These are phyloP conservation scores for Dufourea novaeangliae DNA, from an alignment of 1,140 invertebrate genomes.

Conservation along the genomic window DNA sequence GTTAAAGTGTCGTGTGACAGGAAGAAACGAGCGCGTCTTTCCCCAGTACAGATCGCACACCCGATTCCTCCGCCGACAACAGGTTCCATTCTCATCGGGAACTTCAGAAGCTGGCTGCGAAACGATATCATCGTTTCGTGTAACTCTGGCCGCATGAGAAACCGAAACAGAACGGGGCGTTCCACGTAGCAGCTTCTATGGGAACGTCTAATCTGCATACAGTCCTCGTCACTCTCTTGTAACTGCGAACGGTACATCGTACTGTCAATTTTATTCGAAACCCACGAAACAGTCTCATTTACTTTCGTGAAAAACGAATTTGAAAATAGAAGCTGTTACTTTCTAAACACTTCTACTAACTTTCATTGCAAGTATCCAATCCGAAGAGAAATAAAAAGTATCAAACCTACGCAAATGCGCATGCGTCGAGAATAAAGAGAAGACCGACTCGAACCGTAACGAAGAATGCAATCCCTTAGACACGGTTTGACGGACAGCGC, in stretches of 20 bases:
- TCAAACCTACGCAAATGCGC: background rate
- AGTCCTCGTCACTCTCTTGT: slow-evolving; percentile 12
- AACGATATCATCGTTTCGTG: slow-evolving; percentile 49
- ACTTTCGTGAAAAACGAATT: too few species aligned
- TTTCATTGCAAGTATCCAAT: background rate
- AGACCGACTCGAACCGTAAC: slow-evolving; percentile 29
- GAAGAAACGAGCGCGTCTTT: background rate
- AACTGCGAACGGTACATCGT: slow-evolving; percentile 3
- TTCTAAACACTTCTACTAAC: too few species aligned
- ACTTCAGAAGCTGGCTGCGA: slow-evolving; percentile 27
- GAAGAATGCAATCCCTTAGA: slow-evolving; percentile 31
- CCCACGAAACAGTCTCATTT: too few species aligned
- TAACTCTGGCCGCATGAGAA: slow-evolving; percentile 42
- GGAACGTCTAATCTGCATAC: slow-evolving; percentile 46
- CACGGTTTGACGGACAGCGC: slow-evolving; percentile 40
- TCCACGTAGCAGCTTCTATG: slow-evolving; percentile 24
- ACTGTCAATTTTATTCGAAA: background rate
- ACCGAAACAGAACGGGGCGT: slow-evolving; percentile 18
- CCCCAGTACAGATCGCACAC: background rate
- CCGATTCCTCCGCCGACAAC: slow-evolving; percentile 27
- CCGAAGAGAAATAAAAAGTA: background rate
- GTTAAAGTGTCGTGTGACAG: background rate
- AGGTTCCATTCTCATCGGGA: slow-evolving; percentile 41
- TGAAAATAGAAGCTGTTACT: too few species aligned
- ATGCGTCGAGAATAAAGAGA: background rate